phyloP scores from a whole-genome alignment of 2,797 vertebrate genomes.

The Tolypeutes matacus region DNA sequence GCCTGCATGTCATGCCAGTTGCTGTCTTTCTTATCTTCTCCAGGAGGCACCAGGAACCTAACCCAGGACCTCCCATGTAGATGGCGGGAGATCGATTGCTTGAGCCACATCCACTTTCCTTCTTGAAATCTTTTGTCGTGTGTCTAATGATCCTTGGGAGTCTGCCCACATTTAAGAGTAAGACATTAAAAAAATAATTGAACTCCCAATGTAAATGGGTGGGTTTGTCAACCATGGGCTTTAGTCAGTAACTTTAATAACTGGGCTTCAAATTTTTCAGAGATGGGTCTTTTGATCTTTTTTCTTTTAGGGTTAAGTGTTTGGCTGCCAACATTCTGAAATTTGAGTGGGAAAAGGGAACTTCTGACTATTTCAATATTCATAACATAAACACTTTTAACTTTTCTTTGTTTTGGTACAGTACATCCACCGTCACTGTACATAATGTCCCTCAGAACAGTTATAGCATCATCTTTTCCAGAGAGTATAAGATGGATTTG shows the following conservation, averaged over 20 bases:
- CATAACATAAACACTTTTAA: neutral
- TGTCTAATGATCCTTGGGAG: slow-evolving; percentile 27
- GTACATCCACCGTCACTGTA: neutral
- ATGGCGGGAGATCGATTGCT: too few relatives aligned
- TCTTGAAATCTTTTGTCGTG: slow-evolving; percentile 31
- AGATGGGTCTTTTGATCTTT: neutral
- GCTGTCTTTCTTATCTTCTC: too few relatives aligned
- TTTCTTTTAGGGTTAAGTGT: slow-evolving; percentile 1
- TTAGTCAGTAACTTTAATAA: slow-evolving; percentile 31
- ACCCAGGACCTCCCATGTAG: too few relatives aligned
- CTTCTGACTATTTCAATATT: neutral
- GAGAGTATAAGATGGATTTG: neutral
- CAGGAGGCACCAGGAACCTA: too few relatives aligned
- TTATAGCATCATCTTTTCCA: slow-evolving; percentile 1
- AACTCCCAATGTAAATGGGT: neutral
- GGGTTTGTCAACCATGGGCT: neutral
- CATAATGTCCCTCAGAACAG: neutral
- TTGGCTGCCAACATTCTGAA: neutral
- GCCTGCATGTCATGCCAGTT: too few relatives aligned
- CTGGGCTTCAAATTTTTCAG: neutral
- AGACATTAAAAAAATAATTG: neutral
- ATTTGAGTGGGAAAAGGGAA: neutral
- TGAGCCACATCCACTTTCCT: too few relatives aligned
- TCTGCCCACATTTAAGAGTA: slow-evolving; percentile 18
- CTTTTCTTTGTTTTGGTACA: neutral